Conservation (phyloP, 2,797 vertebrate species). For the Aldrovandia affinis region DNA sequence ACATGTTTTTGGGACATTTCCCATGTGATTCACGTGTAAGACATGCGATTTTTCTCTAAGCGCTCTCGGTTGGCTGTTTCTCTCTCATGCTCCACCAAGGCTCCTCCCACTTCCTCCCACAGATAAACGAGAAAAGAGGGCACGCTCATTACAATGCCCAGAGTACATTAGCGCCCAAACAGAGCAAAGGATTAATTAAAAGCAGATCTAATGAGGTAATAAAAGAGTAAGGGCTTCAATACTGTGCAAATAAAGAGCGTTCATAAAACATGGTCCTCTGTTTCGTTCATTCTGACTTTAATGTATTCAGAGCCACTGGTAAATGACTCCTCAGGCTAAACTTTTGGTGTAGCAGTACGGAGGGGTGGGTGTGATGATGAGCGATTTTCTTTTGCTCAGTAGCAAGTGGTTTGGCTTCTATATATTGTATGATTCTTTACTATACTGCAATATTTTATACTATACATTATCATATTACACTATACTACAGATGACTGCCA, state of each 20-base stretch:
- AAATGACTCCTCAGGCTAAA: neutral
- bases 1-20: too few species aligned
- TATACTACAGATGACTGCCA: neutral
- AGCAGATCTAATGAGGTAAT: conserved; percentile 32
- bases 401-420: neutral
- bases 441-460: neutral
- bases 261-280: neutral
- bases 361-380: neutral
- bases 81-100: neutral
- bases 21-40: too few species aligned
- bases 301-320: neutral
- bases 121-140: conserved; percentile 1
- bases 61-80: neutral
- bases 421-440: neutral
- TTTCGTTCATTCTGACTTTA: neutral
- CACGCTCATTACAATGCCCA: conserved; percentile 3
- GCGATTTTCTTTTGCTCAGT: neutral
- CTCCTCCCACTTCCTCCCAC: neutral
- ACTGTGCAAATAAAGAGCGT: neutral
- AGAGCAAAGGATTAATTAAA: conserved; percentile 35
- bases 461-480: neutral
- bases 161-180: conserved; percentile 31
- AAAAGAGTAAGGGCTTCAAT: conserved; percentile 18
- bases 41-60: too few species aligned
- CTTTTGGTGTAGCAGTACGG: neutral